Evolutionary conservation across 2,888 invertebrate species (phyloP).

Genomic region (Archips xylosteana): DNA sequence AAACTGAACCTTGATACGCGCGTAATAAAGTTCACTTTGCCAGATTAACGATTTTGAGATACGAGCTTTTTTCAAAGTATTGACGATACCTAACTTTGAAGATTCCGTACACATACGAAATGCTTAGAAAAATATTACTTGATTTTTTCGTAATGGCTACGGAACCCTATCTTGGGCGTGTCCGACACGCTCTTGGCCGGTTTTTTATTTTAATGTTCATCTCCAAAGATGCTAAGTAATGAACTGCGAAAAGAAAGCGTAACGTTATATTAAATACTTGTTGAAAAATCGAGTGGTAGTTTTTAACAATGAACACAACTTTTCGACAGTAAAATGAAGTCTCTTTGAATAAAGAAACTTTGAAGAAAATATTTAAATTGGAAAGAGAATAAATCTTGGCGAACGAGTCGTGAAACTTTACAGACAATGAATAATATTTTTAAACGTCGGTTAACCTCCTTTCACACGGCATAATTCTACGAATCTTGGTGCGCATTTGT

Average conservation of each 20-base stretch:
- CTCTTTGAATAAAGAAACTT: not conserved
- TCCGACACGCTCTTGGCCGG: no score
- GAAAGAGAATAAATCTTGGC: conserved; percentile 15
- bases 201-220: not conserved
- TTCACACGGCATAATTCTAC: not conserved
- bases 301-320: not conserved
- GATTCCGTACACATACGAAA: no score
- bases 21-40: no score
- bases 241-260: not conserved
- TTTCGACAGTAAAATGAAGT: not conserved
- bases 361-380: conserved; percentile 7
- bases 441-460: conserved; percentile 17
- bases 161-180: no score
- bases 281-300: not conserved
- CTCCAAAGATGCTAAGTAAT: not conserved
- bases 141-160: no score
- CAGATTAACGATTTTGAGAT: no score
- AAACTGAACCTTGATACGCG: no score
- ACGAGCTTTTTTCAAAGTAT: no score
- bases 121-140: no score
- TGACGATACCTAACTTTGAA: no score
- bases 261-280: not conserved
- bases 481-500: not conserved
- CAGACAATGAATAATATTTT: conserved; percentile 25
- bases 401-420: conserved; percentile 16